phyloP scores from a whole-genome alignment of 1,140 invertebrate species.

The Ceratina australensis region DNA sequence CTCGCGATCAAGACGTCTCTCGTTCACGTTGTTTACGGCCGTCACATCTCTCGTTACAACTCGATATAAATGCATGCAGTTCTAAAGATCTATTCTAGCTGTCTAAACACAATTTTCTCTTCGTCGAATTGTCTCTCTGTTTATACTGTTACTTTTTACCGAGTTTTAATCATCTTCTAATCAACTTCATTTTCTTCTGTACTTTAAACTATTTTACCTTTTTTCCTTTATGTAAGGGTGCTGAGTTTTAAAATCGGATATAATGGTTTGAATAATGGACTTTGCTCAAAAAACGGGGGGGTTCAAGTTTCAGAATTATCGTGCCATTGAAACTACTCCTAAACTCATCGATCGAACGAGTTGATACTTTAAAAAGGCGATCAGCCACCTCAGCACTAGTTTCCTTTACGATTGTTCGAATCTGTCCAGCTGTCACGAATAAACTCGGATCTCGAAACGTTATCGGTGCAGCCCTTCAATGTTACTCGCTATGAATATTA shows the following conservation, averaged over 20 bases:
- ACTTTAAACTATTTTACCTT: not conserved
- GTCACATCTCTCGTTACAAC: conserved; percentile 51
- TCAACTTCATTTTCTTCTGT: not conserved
- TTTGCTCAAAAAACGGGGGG: conserved; percentile 6
- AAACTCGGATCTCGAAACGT: conserved; percentile 38
- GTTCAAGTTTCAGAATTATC: conserved; percentile 30
- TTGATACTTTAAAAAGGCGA: conserved; percentile 19
- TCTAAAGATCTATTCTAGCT: conserved; percentile 69
- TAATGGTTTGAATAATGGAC: conserved; percentile 3
- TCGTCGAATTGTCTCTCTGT: conserved; percentile 13
- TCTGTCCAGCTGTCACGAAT: conserved; percentile 26
- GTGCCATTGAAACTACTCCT: conserved; percentile 20
- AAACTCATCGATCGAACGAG: conserved; percentile 27
- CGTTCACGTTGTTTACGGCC: conserved; percentile 41
- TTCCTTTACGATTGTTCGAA: conserved; percentile 33
- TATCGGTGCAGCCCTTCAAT: conserved; percentile 33
- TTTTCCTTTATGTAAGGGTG: conserved; percentile 27
- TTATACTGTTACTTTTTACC: conserved; percentile 23
- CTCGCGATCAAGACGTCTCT: conserved; percentile 42
- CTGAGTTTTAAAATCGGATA: conserved; percentile 34
- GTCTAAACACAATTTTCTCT: conserved; percentile 55
- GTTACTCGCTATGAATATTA: conserved; percentile 18
- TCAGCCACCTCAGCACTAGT: conserved; percentile 36
- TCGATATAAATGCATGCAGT: conserved; percentile 73
- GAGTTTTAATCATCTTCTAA: conserved; percentile 21